Evolutionary conservation across 2,113 vertebrate species (phyloP).

Genomic region (Gavia stellata): DNA sequence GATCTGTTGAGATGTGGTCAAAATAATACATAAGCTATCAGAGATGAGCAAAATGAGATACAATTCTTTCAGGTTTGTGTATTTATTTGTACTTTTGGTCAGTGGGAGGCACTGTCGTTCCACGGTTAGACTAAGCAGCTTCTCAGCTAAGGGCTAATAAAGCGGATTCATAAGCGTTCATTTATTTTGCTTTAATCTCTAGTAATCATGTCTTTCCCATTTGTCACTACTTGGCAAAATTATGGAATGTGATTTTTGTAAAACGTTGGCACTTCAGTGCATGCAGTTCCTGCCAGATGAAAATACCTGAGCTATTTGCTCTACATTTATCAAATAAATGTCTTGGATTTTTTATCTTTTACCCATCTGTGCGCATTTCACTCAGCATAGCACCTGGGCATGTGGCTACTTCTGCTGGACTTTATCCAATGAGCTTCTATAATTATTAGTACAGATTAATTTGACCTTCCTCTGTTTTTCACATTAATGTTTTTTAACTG

Average conservation of each 20-base stretch:
- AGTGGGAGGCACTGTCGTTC: constrained; percentile 30
- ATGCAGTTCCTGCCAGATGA: background rate
- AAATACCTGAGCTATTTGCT: background rate
- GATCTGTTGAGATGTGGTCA: background rate
- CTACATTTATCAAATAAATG: background rate
- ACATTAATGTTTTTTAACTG: background rate
- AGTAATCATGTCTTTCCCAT: background rate
- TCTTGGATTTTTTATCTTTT: background rate
- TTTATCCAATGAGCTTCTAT: background rate
- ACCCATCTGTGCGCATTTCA: background rate
- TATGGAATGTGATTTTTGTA: background rate
- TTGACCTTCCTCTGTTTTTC: background rate
- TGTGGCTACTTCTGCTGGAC: background rate
- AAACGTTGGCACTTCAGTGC: background rate
- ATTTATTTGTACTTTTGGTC: background rate
- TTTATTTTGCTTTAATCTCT: background rate
- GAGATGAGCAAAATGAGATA: background rate
- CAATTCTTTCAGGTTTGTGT: no score
- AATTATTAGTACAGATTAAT: background rate
- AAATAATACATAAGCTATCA: background rate
- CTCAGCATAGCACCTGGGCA: background rate
- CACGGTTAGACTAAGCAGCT: background rate
- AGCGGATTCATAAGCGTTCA: background rate
- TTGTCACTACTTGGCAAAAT: background rate
- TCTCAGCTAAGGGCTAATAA: background rate